phyloP scores from a whole-genome alignment of 2,888 invertebrate genomes.

The Ypsolopha scabrella region DNA sequence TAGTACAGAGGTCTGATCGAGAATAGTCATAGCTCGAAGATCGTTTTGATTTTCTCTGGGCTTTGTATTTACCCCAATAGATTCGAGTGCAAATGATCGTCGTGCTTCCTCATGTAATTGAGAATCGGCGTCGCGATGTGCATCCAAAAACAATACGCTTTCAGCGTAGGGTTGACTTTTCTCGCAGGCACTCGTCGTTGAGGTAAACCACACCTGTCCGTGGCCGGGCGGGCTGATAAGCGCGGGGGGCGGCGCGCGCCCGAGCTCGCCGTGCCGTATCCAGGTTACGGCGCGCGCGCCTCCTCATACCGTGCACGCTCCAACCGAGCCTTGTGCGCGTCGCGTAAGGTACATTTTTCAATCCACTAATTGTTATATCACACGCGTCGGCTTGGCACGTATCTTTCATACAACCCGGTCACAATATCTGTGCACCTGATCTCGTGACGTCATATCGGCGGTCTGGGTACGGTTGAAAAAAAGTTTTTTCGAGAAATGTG shows the following conservation, averaged over 20 bases:
- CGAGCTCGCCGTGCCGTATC: no score
- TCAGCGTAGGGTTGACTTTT: no score
- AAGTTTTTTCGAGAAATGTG: no score
- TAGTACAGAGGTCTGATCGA: no score
- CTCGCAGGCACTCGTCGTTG: no score
- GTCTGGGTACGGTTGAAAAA: no score
- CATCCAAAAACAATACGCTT: not conserved
- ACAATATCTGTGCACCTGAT: no score
- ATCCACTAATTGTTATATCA: not conserved
- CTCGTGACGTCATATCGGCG: no score
- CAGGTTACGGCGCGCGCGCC: not conserved
- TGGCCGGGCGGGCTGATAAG: not conserved
- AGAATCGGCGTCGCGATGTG: not conserved
- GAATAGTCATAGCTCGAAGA: not conserved
- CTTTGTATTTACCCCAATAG: conserved; percentile 8
- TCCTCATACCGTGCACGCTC: not conserved
- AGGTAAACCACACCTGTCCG: no score
- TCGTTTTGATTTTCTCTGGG: conserved; percentile 9
- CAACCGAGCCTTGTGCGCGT: conserved; percentile 4
- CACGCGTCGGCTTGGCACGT: no score
- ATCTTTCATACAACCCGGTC: no score
- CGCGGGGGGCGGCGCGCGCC: not conserved
- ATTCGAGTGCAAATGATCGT: conserved; percentile 7
- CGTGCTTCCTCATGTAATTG: no score
- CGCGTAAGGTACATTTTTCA: conserved; percentile 1